phyloP scores from a whole-genome alignment of 2,888 invertebrate genomes.

The Plagodis dolabraria region DNA sequence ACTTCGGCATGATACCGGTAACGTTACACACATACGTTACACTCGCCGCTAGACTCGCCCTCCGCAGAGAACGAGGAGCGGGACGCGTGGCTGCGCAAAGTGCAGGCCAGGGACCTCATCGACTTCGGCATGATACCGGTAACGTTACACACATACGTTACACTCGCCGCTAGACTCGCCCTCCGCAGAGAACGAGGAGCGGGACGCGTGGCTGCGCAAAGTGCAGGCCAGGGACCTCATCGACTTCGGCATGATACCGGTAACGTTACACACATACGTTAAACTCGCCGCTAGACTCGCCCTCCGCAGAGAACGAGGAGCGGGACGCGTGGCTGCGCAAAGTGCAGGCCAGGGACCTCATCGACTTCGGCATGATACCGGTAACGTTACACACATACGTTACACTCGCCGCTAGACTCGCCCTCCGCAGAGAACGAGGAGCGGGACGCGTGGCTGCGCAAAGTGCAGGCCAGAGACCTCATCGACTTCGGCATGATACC shows the following conservation, averaged over 20 bases:
- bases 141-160: constrained; percentile 44
- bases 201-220: constrained; percentile 91
- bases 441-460: constrained; percentile 91
- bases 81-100: constrained; percentile 92
- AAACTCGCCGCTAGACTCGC: constrained; percentile 86
- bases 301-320: constrained; percentile 93
- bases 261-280: constrained; percentile 57
- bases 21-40: constrained; percentile 42
- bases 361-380: constrained; percentile 99
- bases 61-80: constrained; percentile 93
- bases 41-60: constrained; percentile 88
- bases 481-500: constrained; percentile 99
- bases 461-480: constrained; percentile 97
- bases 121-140: constrained; percentile 99
- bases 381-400: constrained; percentile 67
- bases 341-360: constrained; percentile 97
- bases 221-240: constrained; percentile 98
- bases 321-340: constrained; percentile 92
- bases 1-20: constrained; percentile 98
- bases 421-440: constrained; percentile 93
- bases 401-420: constrained; percentile 85
- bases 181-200: constrained; percentile 92
- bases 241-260: constrained; percentile 99
- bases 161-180: constrained; percentile 88
- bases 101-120: constrained; percentile 97